Evolutionary conservation across 2,888 invertebrate species (phyloP), one percentile per base, ranked within the genome.

Genomic region (Diaperis boleti): DNA sequence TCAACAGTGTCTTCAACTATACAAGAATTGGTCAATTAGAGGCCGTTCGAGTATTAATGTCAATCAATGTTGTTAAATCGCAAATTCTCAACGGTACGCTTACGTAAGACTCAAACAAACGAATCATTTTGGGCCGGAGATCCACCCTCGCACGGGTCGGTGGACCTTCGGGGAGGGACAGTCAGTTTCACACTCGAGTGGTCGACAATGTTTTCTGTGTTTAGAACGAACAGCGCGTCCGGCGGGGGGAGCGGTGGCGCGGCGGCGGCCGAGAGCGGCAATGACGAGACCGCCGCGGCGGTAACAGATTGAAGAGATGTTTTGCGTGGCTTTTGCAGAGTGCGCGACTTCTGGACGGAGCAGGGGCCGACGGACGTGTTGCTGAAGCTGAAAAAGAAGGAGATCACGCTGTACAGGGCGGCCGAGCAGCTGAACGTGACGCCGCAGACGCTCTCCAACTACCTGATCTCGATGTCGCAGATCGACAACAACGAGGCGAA

Each of bases 341-440:
- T 86, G 63, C 81, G 91, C 57, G 91, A 92, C 76, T 90, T 91
- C 82, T 92, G 91, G 92, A 88, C 89, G 61, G 89, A 91, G 71
- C 90, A 91, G 70, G 90, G 90, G 0, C 89, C 91, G 0, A 88
- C 90, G 1, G 91, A 91, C 69, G 88, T 91, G 44, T 79, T 92
- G 63, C 86, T 89, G 60, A 87, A 90, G 69, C 82, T 92, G 33
- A 89, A 90, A 75, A 82, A 89, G 11, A 89, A 92, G 68, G 89
- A 92, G 78, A 86, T 92, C 59, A 86, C 90, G 0, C 78, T 91
- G 44, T 89, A 89, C 74, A 85, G 89, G 37, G 92, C 91, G 0
- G 90, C 92, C 0, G 88, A 90, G 75, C 89, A 90, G 73, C 82
- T 92, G 22, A 92, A 92, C 69, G 91, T 92, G 49, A 89, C 90